A percentile compares a stretch with the other conserved stretches of the same genome.
Evolutionary conservation across 2,797 vertebrate genomes (phyloP).

Genomic region (Urocyon cinereoargenteus): DNA sequence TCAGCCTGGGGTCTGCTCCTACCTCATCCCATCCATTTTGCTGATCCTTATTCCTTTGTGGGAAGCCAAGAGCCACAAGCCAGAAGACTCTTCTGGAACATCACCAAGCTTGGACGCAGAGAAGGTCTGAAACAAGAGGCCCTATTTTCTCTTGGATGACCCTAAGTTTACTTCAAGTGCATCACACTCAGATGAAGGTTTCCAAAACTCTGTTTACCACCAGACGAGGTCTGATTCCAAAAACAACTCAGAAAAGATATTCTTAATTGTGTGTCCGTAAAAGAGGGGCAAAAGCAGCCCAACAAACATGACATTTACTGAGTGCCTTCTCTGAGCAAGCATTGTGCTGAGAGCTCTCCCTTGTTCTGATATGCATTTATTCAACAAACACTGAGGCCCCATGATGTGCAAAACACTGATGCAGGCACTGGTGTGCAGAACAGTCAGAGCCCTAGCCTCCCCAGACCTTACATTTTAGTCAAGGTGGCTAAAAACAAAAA

Average conservation of each 20-base stretch:
- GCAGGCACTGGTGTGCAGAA: neutral
- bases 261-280: neutral
- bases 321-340: conserved; percentile 5
- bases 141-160: conserved; percentile 42
- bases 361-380: neutral
- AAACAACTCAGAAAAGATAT: conserved; percentile 1
- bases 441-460: neutral
- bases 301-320: neutral
- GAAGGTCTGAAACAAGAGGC: conserved; percentile 28
- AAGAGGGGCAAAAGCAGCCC: neutral
- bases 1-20: conserved; percentile 15
- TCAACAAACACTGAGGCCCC: conserved; percentile 15
- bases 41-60: neutral
- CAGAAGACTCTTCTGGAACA: conserved; percentile 66
- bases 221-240: conserved; percentile 54
- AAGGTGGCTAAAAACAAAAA: conserved; percentile 4
- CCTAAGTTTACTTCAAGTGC: conserved; percentile 35
- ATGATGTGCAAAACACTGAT: neutral
- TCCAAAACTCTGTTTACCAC: conserved; percentile 22
- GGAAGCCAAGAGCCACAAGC: conserved; percentile 55
- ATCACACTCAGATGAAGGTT: neutral
- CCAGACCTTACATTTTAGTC: neutral
- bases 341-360: neutral
- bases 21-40: neutral
- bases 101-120: conserved; percentile 49